Conservation (phyloP, 2,888 invertebrate species). For the Baccha elongata region DNA sequence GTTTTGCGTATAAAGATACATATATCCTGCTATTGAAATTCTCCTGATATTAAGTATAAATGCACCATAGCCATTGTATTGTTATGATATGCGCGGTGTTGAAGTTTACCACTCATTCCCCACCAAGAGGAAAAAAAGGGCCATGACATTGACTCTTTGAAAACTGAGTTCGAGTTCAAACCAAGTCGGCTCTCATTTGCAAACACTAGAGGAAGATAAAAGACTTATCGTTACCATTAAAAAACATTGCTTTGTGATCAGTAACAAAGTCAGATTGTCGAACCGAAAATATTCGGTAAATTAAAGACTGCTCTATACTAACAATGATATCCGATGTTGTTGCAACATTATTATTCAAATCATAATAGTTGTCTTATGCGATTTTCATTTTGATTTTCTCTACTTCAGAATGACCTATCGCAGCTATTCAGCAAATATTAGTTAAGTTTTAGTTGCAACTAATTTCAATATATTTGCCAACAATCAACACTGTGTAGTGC, state of each 20-base stretch:
- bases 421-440: slow-evolving; percentile 68
- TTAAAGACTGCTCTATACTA: background rate
- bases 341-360: slow-evolving; percentile 26
- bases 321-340: slow-evolving; percentile 5
- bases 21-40: slow-evolving; percentile 8
- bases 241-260: slow-evolving; percentile 70
- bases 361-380: background rate
- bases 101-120: slow-evolving; percentile 1
- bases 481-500: slow-evolving; percentile 14
- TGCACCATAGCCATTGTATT: slow-evolving; percentile 7
- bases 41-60: background rate
- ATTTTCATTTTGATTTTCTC: slow-evolving; percentile 46
- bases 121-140: slow-evolving; percentile 53
- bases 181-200: slow-evolving; percentile 32
- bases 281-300: slow-evolving; percentile 38
- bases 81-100: slow-evolving; percentile 40
- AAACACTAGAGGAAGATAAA: slow-evolving; percentile 44
- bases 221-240: slow-evolving; percentile 52
- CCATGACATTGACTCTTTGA: slow-evolving; percentile 69
- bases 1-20: too few species aligned
- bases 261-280: slow-evolving; percentile 70
- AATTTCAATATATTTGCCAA: slow-evolving; percentile 63
- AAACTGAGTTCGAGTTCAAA: slow-evolving; percentile 66
- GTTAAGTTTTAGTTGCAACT: slow-evolving; percentile 41
- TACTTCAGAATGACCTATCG: slow-evolving; percentile 31